Evolutionary conservation across 1,140 invertebrate species (phyloP).

Genomic region (Hirudo medicinalis): DNA sequence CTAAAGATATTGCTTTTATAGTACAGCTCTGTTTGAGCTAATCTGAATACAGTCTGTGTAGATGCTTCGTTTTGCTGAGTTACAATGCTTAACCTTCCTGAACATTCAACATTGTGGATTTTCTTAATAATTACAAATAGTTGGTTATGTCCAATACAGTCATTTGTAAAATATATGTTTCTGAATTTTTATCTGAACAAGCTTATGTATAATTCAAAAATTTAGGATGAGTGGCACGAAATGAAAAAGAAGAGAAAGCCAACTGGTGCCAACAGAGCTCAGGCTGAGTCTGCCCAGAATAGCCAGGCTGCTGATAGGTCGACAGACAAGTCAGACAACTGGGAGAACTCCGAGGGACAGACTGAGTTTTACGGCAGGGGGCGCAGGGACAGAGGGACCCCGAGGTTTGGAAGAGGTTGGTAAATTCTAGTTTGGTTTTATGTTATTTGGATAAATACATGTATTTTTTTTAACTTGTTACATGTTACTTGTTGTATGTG

Average conservation of each 20-base stretch:
- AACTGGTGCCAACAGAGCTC: conserved; percentile 24
- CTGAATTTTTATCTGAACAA: too few species aligned
- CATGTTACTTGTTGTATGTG: too few species aligned
- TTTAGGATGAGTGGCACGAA: conserved; percentile 57
- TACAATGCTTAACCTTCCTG: neutral
- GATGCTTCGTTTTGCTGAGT: neutral
- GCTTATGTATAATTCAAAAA: too few species aligned
- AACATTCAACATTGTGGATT: too few species aligned
- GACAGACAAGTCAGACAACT: conserved; percentile 25
- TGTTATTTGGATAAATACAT: too few species aligned
- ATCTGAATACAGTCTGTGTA: neutral
- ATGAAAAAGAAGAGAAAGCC: conserved; percentile 66
- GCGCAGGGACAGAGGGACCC: conserved; percentile 28
- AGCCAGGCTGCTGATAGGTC: conserved; percentile 23
- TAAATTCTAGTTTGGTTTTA: neutral
- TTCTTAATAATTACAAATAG: too few species aligned
- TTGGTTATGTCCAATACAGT: too few species aligned
- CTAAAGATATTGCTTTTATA: conserved; percentile 36
- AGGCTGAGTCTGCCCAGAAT: conserved; percentile 15
- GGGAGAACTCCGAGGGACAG: neutral
- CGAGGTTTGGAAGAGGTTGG: conserved; percentile 25
- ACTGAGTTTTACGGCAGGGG: conserved; percentile 18
- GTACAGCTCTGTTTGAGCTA: neutral
- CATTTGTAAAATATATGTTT: too few species aligned
- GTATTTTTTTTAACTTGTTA: too few species aligned